Conservation (phyloP, 2,797 vertebrate species). For the Zalophus californianus region DNA sequence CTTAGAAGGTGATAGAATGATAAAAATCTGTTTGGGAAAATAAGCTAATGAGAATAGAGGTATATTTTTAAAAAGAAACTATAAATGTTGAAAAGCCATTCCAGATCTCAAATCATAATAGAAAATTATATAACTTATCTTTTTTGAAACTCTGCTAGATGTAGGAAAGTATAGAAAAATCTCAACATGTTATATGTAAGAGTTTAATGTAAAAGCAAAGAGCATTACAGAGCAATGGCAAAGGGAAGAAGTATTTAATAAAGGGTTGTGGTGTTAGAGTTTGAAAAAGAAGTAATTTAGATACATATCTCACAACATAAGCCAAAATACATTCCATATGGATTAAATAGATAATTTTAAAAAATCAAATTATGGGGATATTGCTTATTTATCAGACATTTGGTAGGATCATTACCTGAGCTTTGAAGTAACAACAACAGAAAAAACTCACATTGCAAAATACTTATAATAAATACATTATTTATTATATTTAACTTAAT, state of each 20-base stretch:
- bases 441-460: slow-evolving; percentile 30
- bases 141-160: not conserved
- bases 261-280: not conserved
- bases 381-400: slow-evolving; percentile 19
- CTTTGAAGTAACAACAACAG: not conserved
- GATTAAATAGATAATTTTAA: slow-evolving; percentile 23
- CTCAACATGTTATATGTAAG: not conserved
- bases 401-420: not conserved
- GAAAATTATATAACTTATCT: not conserved
- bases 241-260: not conserved
- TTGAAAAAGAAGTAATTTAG: slow-evolving; percentile 56
- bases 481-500: not conserved
- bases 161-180: slow-evolving; percentile 12
- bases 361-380: not conserved
- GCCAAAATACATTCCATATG: slow-evolving; percentile 14
- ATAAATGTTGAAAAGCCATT: slow-evolving; percentile 31
- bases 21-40: slow-evolving; percentile 30
- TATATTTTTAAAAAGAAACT: slow-evolving; percentile 23
- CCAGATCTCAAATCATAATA: not conserved
- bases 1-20: not conserved
- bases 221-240: not conserved
- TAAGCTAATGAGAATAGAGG: slow-evolving; percentile 29
- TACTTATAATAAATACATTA: not conserved
- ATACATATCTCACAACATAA: not conserved
- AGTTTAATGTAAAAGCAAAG: slow-evolving; percentile 27